phyloP scores from a whole-genome alignment of 2,113 vertebrate species.

The Paramormyrops kingsleyae region DNA sequence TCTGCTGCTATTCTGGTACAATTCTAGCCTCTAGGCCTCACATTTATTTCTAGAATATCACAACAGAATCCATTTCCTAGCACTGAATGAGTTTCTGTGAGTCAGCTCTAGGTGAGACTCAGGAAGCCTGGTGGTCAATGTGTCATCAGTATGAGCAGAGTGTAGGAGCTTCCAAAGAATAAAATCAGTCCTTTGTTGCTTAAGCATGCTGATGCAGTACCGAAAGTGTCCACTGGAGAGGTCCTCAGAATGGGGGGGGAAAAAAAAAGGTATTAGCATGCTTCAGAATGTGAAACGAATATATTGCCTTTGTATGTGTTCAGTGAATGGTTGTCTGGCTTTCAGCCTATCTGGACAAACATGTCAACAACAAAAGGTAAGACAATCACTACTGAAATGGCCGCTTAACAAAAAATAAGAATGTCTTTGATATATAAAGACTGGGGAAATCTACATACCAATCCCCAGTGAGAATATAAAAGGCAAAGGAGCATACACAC shows the following conservation, averaged over 20 bases:
- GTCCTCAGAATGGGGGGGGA: not conserved
- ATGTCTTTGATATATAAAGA: slow-evolving; percentile 28
- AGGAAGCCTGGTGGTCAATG: slow-evolving; percentile 39
- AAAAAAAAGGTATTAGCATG: not conserved
- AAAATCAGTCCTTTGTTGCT: not conserved
- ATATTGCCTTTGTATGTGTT: slow-evolving; percentile 5
- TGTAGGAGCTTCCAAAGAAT: not conserved
- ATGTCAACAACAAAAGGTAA: slow-evolving; percentile 18
- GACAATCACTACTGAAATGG: slow-evolving; percentile 27
- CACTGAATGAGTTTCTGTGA: slow-evolving; percentile 33
- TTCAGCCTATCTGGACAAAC: slow-evolving; percentile 32
- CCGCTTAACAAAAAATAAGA: slow-evolving; percentile 22
- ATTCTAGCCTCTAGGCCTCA: not conserved
- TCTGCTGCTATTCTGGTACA: not conserved
- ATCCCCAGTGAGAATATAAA: slow-evolving; percentile 21
- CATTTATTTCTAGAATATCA: not conserved
- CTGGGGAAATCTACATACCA: slow-evolving; percentile 32
- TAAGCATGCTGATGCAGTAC: not conserved
- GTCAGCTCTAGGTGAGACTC: slow-evolving; percentile 38
- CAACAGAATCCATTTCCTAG: not conserved
- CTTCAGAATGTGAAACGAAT: not conserved
- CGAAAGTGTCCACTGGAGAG: not conserved
- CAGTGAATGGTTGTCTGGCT: slow-evolving; percentile 22
- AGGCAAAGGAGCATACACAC: slow-evolving; percentile 39
- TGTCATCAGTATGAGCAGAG: slow-evolving; percentile 36